Evolutionary conservation across 2,113 vertebrate species (phyloP).

Genomic region (Toxostoma redivivum): DNA sequence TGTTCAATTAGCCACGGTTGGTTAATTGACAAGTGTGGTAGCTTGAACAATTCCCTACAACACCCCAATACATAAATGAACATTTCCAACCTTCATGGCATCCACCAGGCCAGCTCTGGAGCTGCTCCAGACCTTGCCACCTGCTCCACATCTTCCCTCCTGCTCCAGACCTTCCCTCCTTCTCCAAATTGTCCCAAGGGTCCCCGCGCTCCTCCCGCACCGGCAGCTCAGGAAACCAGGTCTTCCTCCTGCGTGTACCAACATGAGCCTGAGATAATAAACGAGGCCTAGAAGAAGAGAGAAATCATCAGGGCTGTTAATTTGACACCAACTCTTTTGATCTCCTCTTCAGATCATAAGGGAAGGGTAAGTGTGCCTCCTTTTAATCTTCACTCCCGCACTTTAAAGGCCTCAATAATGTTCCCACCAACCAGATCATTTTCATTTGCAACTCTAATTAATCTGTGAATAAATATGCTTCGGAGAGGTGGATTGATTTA

Average conservation of each 20-base stretch:
- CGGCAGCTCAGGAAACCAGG: not conserved
- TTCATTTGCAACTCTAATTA: constrained; percentile 85
- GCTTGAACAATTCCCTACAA: not conserved
- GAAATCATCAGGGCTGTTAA: constrained; percentile 72
- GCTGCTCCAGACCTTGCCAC: too few species aligned
- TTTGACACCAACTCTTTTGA: constrained; percentile 75
- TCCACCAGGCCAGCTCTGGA: not conserved
- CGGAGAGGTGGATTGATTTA: constrained; percentile 80
- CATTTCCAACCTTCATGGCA: not conserved
- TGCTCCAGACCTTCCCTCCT: not conserved
- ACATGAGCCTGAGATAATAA: constrained; percentile 60
- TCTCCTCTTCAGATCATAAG: constrained; percentile 72
- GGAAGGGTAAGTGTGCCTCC: constrained; percentile 74
- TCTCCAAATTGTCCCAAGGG: not conserved
- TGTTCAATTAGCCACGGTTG: not conserved
- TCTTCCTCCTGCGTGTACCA: constrained; percentile 8
- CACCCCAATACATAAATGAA: fast-evolving
- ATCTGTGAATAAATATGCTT: constrained; percentile 82
- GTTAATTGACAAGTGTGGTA: not conserved
- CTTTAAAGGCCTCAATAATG: constrained; percentile 80
- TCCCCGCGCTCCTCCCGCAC: not conserved
- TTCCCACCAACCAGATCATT: constrained; percentile 82
- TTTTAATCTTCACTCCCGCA: constrained; percentile 80
- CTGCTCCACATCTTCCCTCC: too few species aligned
- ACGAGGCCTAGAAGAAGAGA: constrained; percentile 40